Conservation (phyloP, 2,113 vertebrate species). For the Ranitomeya imitator region DNA sequence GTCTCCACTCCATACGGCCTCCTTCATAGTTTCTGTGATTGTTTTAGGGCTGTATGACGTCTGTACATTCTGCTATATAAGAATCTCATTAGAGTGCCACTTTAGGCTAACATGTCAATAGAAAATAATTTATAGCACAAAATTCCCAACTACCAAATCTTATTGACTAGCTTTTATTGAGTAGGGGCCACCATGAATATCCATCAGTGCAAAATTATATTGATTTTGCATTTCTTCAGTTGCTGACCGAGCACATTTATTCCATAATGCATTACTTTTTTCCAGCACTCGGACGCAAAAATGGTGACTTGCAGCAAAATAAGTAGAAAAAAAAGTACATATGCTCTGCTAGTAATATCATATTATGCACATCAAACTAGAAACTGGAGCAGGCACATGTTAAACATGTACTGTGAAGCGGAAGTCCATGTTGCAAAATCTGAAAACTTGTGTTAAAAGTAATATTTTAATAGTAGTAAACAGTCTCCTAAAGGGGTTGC, state of each 20-base stretch:
- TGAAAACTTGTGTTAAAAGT: too few relatives aligned
- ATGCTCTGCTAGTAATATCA: too few relatives aligned
- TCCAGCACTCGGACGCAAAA: not conserved
- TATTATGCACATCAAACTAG: too few relatives aligned
- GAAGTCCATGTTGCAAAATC: too few relatives aligned
- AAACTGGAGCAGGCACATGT: too few relatives aligned
- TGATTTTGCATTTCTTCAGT: constrained; percentile 22
- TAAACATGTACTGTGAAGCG: too few relatives aligned
- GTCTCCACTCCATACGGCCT: not conserved
- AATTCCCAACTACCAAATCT: constrained; percentile 15
- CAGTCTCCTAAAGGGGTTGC: too few relatives aligned
- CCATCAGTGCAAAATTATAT: constrained; percentile 34
- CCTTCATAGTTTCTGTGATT: not conserved
- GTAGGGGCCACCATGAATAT: constrained; percentile 16
- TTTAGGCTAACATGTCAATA: constrained; percentile 33
- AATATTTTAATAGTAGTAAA: too few relatives aligned
- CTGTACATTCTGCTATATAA: constrained; percentile 17
- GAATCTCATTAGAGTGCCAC: constrained; percentile 9
- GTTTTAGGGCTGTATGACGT: not conserved
- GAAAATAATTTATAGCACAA: constrained; percentile 31
- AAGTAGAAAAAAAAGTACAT: not conserved
- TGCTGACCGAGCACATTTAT: not conserved
- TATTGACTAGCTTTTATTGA: constrained; percentile 33
- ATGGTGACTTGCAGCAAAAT: not conserved
- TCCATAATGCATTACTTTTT: not conserved